phyloP scores from a whole-genome alignment of 1,140 invertebrate genomes.

The Camponotus vicinus region DNA sequence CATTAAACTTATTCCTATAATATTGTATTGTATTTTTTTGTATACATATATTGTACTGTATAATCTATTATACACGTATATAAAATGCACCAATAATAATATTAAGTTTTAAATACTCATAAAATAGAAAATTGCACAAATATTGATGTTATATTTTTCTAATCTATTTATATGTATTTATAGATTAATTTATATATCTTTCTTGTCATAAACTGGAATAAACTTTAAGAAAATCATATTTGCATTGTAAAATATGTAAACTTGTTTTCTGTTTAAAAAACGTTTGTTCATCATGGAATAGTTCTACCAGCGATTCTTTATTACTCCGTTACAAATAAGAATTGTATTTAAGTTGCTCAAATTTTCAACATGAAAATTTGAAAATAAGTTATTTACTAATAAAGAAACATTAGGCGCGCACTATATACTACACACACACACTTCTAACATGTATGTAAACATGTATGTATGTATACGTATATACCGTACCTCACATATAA shows the following conservation, averaged over 20 bases:
- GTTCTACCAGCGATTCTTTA: too few relatives aligned
- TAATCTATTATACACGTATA: too few relatives aligned
- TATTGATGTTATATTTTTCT: background rate
- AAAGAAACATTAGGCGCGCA: too few relatives aligned
- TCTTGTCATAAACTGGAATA: background rate
- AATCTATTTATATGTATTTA: background rate
- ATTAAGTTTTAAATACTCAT: background rate
- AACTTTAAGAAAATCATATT: background rate
- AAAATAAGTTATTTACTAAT: too few relatives aligned
- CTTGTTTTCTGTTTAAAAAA: background rate
- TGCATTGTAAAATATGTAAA: background rate
- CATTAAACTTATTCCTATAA: background rate
- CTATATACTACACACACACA: background rate
- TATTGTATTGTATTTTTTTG: background rate
- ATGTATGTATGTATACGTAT: background rate
- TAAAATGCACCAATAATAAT: too few relatives aligned
- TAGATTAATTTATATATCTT: background rate
- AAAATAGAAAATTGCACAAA: background rate
- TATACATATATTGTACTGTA: too few relatives aligned
- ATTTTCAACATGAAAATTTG: too few relatives aligned
- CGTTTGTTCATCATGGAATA: too few relatives aligned
- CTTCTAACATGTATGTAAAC: background rate
- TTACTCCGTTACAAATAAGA: too few relatives aligned
- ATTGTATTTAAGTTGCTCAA: too few relatives aligned
- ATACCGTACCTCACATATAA: background rate